Evolutionary conservation across 2,113 vertebrate genomes (phyloP).

Genomic region (Petromus typicus): DNA sequence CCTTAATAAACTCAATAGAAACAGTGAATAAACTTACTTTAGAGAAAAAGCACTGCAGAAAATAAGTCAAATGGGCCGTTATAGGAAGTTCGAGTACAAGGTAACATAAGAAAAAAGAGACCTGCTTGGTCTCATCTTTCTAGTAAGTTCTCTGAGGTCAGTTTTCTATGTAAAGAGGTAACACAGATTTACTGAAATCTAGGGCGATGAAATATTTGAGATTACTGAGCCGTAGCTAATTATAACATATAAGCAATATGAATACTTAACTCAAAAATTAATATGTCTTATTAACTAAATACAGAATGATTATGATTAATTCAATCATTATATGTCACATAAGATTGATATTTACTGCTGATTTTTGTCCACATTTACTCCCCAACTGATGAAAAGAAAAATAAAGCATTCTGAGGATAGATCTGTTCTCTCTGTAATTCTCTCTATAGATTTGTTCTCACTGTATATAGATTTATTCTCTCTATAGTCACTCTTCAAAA

Average conservation of each 20-base stretch:
- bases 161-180: neutral
- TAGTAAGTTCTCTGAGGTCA: neutral
- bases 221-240: neutral
- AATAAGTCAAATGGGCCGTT: neutral
- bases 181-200: neutral
- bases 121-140: neutral
- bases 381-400: neutral
- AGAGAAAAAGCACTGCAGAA: neutral
- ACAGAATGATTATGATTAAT: neutral
- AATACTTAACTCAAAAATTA: conserved; percentile 39
- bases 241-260: neutral
- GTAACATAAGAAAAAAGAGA: neutral
- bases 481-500: neutral
- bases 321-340: neutral
- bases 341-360: neutral
- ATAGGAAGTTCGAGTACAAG: neutral
- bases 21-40: neutral
- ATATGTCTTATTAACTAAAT: neutral
- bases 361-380: neutral
- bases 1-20: neutral
- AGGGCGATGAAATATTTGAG: neutral
- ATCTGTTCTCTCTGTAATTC: neutral
- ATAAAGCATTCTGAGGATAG: neutral
- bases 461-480: neutral
- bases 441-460: neutral